Evolutionary conservation across 2,113 vertebrate species (phyloP).

Genomic region (Fukomys damarensis): DNA sequence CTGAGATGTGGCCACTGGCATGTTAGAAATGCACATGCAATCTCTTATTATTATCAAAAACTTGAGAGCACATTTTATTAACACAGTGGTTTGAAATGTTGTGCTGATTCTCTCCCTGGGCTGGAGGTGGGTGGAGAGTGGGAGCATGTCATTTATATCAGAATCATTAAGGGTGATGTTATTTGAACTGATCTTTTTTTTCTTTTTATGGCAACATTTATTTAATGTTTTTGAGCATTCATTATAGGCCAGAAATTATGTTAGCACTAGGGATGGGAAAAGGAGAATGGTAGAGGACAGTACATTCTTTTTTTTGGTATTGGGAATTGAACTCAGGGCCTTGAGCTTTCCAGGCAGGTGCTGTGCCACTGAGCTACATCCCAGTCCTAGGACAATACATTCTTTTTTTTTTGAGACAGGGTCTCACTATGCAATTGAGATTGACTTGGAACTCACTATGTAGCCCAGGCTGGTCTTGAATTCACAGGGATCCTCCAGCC

Average conservation of each 20-base stretch:
- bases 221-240: conserved; percentile 5
- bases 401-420: too few species aligned
- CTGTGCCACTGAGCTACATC: too few species aligned
- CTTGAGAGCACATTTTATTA: background rate
- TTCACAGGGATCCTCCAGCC: too few species aligned
- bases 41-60: background rate
- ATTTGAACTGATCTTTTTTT: background rate
- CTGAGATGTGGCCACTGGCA: background rate
- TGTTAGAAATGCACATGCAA: background rate
- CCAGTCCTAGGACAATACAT: too few species aligned
- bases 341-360: too few species aligned
- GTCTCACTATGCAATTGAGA: too few species aligned
- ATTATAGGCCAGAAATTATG: background rate
- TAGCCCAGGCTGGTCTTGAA: too few species aligned
- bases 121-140: background rate
- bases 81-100: background rate
- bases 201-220: background rate
- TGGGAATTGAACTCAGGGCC: too few species aligned
- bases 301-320: too few species aligned
- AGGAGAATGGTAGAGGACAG: background rate
- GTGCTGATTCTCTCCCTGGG: background rate
- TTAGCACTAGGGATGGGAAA: background rate
- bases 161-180: background rate
- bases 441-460: too few species aligned
- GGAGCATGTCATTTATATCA: background rate